Conservation (phyloP, 1,140 invertebrate species). For the Catajapyx aquilonaris region DNA sequence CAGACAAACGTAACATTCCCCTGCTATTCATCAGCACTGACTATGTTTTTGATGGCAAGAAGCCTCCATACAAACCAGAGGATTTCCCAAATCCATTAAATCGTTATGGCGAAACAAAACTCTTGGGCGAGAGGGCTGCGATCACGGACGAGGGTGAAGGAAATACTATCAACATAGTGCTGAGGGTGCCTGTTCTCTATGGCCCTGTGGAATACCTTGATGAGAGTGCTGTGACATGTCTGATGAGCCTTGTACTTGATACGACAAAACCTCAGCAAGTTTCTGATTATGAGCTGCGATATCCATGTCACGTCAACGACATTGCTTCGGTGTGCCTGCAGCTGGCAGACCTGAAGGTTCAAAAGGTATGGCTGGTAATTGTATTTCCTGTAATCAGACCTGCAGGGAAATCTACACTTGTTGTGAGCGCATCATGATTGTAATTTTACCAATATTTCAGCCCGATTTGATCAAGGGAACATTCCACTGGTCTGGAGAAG, state of each 20-base stretch:
- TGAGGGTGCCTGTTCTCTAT: conserved; percentile 30
- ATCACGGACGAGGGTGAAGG: conserved; percentile 13
- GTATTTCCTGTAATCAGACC: neutral
- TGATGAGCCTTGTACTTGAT: conserved; percentile 20
- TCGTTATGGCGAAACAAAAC: conserved; percentile 29
- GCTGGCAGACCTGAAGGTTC: conserved; percentile 15
- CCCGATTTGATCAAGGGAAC: conserved; percentile 18
- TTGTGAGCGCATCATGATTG: neutral
- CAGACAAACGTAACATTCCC: too few species aligned
- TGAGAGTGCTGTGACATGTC: conserved; percentile 29
- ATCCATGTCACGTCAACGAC: conserved; percentile 25
- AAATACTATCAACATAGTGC: conserved; percentile 16
- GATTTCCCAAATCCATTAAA: conserved; percentile 27
- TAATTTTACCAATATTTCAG: conserved; percentile 11
- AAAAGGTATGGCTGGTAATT: conserved; percentile 8
- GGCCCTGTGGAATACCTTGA: conserved; percentile 24
- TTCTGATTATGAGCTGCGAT: conserved; percentile 25
- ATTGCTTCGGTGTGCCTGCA: conserved; percentile 22
- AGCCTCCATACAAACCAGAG: conserved; percentile 24
- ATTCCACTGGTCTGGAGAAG: conserved; percentile 29
- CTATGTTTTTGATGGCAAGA: conserved; percentile 34
- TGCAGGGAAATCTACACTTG: neutral
- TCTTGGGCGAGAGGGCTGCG: conserved; percentile 25
- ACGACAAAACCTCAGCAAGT: conserved; percentile 13
- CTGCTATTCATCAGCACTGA: conserved; percentile 34